These are phyloP conservation scores for Lordiphosa stackelbergi DNA, from an alignment of 1,140 invertebrate genomes.

Conservation along the genomic window DNA sequence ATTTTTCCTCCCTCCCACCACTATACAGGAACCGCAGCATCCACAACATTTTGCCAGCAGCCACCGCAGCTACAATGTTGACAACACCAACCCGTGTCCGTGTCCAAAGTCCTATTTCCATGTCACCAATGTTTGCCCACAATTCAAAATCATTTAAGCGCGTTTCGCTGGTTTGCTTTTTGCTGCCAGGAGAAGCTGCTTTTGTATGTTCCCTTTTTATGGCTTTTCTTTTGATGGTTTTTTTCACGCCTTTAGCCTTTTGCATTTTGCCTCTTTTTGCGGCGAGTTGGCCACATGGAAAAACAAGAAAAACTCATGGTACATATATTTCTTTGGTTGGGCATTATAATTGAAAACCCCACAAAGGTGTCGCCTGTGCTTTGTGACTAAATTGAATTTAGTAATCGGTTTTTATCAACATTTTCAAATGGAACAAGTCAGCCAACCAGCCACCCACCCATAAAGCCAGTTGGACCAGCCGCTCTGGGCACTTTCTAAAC, in stretches of 20 bases:
- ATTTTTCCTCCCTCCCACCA: slow-evolving; percentile 32
- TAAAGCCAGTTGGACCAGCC: slow-evolving; percentile 4
- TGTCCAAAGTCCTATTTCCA: slow-evolving; percentile 21
- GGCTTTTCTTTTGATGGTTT: slow-evolving; percentile 55
- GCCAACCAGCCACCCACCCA: slow-evolving; percentile 9
- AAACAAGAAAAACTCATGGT: slow-evolving; percentile 31
- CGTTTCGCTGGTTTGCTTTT: slow-evolving; percentile 30
- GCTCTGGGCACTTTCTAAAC: slow-evolving; percentile 43
- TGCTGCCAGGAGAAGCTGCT: slow-evolving; percentile 20
- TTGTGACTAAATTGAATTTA: slow-evolving; percentile 75
- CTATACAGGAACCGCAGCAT: slow-evolving; percentile 16
- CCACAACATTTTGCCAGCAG: slow-evolving; percentile 69
- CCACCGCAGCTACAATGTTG: slow-evolving; percentile 69
- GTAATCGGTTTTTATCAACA: slow-evolving; percentile 64
- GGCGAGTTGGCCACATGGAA: slow-evolving; percentile 10
- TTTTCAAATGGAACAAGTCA: slow-evolving; percentile 32
- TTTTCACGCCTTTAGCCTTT: slow-evolving; percentile 63
- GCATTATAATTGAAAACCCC: slow-evolving; percentile 71
- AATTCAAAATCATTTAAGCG: slow-evolving; percentile 74
- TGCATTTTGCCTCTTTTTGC: slow-evolving; percentile 58
- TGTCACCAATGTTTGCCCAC: slow-evolving; percentile 54
- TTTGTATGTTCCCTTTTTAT: slow-evolving; percentile 20
- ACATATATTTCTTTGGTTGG: slow-evolving; percentile 56
- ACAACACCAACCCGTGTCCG: slow-evolving; percentile 53
- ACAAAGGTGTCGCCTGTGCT: slow-evolving; percentile 69